phyloP scores from a whole-genome alignment of 2,888 invertebrate genomes.

The Reticulitermes lucifugus region DNA sequence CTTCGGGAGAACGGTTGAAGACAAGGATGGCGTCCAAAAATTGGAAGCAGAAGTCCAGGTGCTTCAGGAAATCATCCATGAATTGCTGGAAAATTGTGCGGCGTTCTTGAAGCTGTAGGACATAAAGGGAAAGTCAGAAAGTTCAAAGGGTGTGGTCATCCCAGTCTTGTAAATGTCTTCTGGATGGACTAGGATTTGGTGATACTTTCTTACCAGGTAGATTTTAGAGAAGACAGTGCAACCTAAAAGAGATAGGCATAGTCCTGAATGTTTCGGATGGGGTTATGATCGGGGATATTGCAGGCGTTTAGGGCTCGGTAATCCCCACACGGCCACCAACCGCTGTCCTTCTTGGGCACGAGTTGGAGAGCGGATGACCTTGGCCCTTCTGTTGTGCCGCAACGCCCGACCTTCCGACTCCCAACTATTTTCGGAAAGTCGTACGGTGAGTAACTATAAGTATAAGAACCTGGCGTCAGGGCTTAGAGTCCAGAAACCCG shows the following conservation, averaged over 20 bases:
- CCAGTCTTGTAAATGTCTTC: conserved; percentile 61
- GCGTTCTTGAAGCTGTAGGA: no score
- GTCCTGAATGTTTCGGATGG: conserved; percentile 57
- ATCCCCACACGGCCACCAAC: conserved; percentile 61
- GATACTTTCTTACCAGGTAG: conserved; percentile 58
- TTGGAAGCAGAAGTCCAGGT: no score
- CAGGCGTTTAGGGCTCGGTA: conserved; percentile 59
- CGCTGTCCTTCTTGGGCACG: conserved; percentile 56
- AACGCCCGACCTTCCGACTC: no score
- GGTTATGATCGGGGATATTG: conserved; percentile 60
- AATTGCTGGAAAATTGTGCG: no score
- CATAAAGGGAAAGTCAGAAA: no score
- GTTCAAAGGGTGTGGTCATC: conserved; percentile 56
- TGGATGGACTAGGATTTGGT: conserved; percentile 60
- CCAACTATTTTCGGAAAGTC: no score
- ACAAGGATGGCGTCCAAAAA: no score
- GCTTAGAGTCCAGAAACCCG: no score
- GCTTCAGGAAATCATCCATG: no score
- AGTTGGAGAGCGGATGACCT: conserved; percentile 59
- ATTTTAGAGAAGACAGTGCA: conserved; percentile 57
- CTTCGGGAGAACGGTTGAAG: no score
- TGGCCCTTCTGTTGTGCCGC: conserved; percentile 53
- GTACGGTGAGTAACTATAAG: no score
- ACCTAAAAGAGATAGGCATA: conserved; percentile 7
- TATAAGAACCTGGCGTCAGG: no score